Conservation (phyloP, 2,888 invertebrate species). For the Drosophila anomalipes region DNA sequence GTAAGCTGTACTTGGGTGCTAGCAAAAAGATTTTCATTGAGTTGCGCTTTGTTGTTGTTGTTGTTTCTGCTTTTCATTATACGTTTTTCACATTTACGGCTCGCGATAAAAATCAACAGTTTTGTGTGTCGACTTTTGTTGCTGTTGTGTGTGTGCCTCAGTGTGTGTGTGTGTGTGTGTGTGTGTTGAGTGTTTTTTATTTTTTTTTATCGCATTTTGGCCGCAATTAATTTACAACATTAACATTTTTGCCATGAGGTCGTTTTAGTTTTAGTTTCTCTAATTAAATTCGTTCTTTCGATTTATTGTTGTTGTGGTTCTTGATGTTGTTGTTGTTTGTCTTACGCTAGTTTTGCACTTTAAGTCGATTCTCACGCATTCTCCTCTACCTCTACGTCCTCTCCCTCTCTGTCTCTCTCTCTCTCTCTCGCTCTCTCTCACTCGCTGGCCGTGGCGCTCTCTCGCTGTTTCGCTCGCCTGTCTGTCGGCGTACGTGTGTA, state of each 20-base stretch:
- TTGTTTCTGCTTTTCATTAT: constrained; percentile 36
- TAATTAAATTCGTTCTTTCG: constrained; percentile 47
- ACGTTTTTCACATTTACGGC: constrained; percentile 54
- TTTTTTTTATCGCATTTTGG: constrained; percentile 55
- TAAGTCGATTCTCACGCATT: constrained; percentile 47
- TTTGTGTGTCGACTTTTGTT: constrained; percentile 33
- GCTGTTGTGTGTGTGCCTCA: constrained; percentile 2
- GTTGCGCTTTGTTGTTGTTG: constrained; percentile 35
- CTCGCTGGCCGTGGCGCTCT: constrained; percentile 7
- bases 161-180: background rate
- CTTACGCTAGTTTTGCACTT: constrained; percentile 67
- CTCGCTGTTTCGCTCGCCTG: constrained; percentile 18
- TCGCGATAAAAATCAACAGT: constrained; percentile 72
- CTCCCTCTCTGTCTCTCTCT: constrained; percentile 18
- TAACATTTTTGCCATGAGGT: constrained; percentile 64
- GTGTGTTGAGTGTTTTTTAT: constrained; percentile 5
- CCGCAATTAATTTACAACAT: constrained; percentile 73
- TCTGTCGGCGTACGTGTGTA: constrained; percentile 2
- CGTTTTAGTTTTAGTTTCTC: constrained; percentile 38
- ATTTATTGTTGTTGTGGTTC: constrained; percentile 1
- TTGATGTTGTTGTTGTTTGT: constrained; percentile 31
- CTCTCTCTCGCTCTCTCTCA: constrained; percentile 8
- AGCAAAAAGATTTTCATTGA: constrained; percentile 66
- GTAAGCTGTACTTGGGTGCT: constrained; percentile 48
- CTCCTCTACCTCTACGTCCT: constrained; percentile 26